These are phyloP conservation scores for Drosophila dives DNA, from an alignment of 2,888 invertebrate species.

Conservation along the genomic window DNA sequence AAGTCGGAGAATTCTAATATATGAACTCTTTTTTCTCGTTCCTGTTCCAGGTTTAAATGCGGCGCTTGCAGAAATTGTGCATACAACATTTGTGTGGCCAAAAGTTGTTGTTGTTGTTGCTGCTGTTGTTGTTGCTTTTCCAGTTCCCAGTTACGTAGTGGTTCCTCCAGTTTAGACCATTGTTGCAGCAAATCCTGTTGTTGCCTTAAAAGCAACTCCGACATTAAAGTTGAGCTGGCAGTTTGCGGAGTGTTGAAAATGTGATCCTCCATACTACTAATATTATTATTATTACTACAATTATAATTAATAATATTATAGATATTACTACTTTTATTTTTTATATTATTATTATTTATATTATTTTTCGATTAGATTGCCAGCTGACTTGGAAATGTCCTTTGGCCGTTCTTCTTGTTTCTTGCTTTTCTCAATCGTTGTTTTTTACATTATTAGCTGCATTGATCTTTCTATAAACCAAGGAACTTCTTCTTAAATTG, in stretches of 20 bases:
- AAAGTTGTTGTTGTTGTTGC: slow-evolving; percentile 61
- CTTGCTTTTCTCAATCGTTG: not conserved
- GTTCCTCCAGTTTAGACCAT: slow-evolving; percentile 49
- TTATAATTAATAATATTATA: not conserved
- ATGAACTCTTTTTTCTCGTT: slow-evolving; percentile 25
- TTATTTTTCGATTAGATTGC: not conserved
- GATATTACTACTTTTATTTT: not conserved
- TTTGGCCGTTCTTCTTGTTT: not conserved
- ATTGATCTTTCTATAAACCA: not conserved
- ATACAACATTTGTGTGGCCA: slow-evolving; percentile 78
- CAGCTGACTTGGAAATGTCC: not conserved
- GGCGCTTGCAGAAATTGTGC: slow-evolving; percentile 66
- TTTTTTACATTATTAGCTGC: not conserved
- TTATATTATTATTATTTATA: not conserved
- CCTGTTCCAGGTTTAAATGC: slow-evolving; percentile 23
- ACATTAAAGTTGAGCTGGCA: slow-evolving; percentile 45
- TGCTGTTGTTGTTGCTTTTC: slow-evolving; percentile 38
- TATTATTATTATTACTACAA: not conserved
- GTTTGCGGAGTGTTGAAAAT: slow-evolving; percentile 34
- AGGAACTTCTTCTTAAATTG: not conserved
- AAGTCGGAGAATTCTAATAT: slow-evolving; percentile 41
- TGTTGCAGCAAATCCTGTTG: slow-evolving; percentile 60
- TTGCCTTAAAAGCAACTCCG: slow-evolving; percentile 69
- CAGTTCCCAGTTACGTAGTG: slow-evolving; percentile 18
- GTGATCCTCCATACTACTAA: slow-evolving; percentile 13